Evolutionary conservation across 2,113 vertebrate genomes (phyloP).

Genomic region (Leucopternis melanops): DNA sequence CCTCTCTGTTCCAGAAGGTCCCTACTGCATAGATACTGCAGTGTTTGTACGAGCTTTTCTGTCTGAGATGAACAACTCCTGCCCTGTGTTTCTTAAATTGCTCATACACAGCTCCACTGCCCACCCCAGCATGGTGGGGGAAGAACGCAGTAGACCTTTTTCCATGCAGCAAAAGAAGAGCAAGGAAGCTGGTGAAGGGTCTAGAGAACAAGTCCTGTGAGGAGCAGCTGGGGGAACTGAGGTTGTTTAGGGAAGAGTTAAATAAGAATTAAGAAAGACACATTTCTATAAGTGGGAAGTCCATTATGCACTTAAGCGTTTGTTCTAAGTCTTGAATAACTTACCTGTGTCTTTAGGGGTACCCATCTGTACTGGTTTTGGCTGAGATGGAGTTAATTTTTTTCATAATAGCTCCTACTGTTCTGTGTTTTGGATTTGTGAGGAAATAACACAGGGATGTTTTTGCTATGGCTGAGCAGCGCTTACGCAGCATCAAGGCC

Average conservation of each 20-base stretch:
- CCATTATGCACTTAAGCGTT: neutral
- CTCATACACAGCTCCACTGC: neutral
- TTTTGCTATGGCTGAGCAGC: neutral
- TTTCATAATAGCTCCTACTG: neutral
- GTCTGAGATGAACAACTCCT: neutral
- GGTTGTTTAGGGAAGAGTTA: neutral
- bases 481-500: neutral
- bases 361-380: neutral
- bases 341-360: neutral
- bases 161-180: neutral
- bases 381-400: neutral
- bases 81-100: neutral
- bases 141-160: neutral
- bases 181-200: neutral
- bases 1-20: neutral
- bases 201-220: neutral
- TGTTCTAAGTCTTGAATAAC: neutral
- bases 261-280: neutral
- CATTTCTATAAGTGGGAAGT: neutral
- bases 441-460: neutral
- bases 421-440: neutral
- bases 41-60: neutral
- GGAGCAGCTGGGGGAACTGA: neutral
- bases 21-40: neutral
- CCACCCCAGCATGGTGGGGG: rapidly evolving